A percentile compares a stretch with the other conserved stretches of the same genome.
These are phyloP conservation scores for Camarhynchus parvulus DNA, from an alignment of 2,113 vertebrate species.

Conservation along the genomic window DNA sequence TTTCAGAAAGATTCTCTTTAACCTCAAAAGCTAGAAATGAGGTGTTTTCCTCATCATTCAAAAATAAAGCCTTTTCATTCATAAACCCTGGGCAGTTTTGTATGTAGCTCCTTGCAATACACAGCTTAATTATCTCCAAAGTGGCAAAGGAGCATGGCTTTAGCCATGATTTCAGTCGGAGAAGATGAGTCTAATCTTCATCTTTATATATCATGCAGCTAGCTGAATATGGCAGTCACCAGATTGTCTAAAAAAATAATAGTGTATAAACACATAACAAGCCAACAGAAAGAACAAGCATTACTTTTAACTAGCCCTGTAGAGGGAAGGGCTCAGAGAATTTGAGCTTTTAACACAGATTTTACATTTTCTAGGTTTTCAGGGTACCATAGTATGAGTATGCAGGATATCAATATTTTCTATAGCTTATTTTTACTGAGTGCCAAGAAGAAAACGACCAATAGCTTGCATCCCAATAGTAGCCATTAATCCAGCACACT, in stretches of 20 bases:
- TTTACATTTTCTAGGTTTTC: background rate
- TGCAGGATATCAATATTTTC: background rate
- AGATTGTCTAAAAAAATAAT: background rate
- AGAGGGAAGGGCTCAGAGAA: background rate
- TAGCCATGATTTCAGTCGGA: background rate
- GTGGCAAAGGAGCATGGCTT: background rate
- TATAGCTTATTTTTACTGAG: background rate
- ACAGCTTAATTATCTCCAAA: background rate
- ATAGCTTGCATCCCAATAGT: background rate
- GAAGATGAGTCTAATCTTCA: background rate
- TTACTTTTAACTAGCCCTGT: background rate
- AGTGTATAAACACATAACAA: background rate
- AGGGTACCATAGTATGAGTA: background rate
- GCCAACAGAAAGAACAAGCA: background rate
- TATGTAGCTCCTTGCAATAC: background rate
- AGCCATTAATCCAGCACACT: background rate
- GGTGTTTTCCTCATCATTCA: background rate
- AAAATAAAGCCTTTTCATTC: background rate
- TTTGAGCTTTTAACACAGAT: background rate
- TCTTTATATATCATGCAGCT: background rate
- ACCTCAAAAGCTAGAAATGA: background rate
- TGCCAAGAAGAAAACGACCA: background rate
- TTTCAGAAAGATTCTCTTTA: background rate
- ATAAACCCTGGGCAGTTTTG: background rate
- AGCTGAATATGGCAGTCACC: background rate